Percentiles rank a stretch among this genome's conserved stretches.
Evolutionary conservation across 2,888 invertebrate species (phyloP).

Genomic region (Diabrotica balteata): DNA sequence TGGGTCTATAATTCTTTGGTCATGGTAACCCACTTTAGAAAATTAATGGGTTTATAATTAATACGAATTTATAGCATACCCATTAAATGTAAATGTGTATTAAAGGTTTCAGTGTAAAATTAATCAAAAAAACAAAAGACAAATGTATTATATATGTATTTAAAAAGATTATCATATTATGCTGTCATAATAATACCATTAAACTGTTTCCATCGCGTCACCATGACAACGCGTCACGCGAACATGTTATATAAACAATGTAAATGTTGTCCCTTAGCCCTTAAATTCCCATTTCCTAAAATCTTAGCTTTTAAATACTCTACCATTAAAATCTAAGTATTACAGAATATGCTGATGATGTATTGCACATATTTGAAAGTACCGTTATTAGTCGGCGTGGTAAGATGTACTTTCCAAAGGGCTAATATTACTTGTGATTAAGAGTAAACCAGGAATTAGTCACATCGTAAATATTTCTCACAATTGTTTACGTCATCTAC

Average conservation of each 20-base stretch:
- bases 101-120: no score
- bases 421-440: constrained; percentile 8
- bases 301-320: background rate
- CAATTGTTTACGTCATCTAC: constrained; percentile 27
- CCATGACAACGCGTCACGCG: constrained; percentile 18
- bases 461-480: constrained; percentile 20
- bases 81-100: no score
- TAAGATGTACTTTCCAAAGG: constrained; percentile 1
- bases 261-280: constrained; percentile 3
- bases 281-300: background rate
- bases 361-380: constrained; percentile 1
- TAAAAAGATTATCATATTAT: no score
- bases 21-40: no score
- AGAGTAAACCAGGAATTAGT: constrained; percentile 11
- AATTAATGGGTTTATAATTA: no score
- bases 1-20: no score
- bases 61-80: no score
- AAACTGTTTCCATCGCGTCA: constrained; percentile 9
- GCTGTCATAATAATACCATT: no score
- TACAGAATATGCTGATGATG: no score
- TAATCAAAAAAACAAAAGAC: no score
- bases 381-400: constrained; percentile 3
- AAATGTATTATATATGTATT: no score
- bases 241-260: constrained; percentile 15
- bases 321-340: background rate